Conservation (phyloP, 1,140 invertebrate genomes). For the Trichoplusia ni region DNA sequence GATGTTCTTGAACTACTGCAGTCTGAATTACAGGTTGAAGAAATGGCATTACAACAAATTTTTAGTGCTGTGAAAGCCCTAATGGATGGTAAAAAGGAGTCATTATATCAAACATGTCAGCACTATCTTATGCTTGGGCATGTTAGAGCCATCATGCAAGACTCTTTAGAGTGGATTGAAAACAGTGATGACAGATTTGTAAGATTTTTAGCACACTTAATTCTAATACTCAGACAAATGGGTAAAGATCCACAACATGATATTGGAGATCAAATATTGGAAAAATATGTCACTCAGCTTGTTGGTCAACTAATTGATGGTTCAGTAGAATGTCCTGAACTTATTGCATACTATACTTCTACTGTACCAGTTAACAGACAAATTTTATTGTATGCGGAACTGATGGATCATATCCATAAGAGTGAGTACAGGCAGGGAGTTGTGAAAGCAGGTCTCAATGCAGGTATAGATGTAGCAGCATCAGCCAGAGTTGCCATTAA, state of each 20-base stretch:
- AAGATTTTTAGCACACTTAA: slow-evolving; percentile 92
- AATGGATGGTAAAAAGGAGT: slow-evolving; percentile 73
- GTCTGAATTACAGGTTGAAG: slow-evolving; percentile 82
- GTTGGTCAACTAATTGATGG: slow-evolving; percentile 85
- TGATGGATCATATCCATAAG: slow-evolving; percentile 87
- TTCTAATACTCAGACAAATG: slow-evolving; percentile 90
- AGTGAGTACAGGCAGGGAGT: slow-evolving; percentile 82
- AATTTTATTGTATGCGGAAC: slow-evolving; percentile 89
- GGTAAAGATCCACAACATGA: slow-evolving; percentile 86
- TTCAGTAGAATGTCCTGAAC: slow-evolving; percentile 81
- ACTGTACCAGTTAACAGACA: slow-evolving; percentile 88
- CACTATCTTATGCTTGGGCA: slow-evolving; percentile 75
- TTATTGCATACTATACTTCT: slow-evolving; percentile 93
- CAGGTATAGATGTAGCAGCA: slow-evolving; percentile 90
- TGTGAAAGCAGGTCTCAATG: slow-evolving; percentile 79
- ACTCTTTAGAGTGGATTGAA: slow-evolving; percentile 65
- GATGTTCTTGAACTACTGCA: slow-evolving; percentile 91
- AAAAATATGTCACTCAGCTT: slow-evolving; percentile 86
- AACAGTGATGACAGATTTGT: slow-evolving; percentile 83
- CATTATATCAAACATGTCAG: slow-evolving; percentile 77
- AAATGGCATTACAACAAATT: slow-evolving; percentile 86
- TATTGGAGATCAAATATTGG: slow-evolving; percentile 87
- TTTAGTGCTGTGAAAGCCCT: slow-evolving; percentile 83
- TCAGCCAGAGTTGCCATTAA: slow-evolving; percentile 93
- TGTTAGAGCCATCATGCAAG: slow-evolving; percentile 74